Base-by-base conservation (phyloP, 1,140 invertebrate genomes). In the Pseudomyrmex sp. region DNA sequence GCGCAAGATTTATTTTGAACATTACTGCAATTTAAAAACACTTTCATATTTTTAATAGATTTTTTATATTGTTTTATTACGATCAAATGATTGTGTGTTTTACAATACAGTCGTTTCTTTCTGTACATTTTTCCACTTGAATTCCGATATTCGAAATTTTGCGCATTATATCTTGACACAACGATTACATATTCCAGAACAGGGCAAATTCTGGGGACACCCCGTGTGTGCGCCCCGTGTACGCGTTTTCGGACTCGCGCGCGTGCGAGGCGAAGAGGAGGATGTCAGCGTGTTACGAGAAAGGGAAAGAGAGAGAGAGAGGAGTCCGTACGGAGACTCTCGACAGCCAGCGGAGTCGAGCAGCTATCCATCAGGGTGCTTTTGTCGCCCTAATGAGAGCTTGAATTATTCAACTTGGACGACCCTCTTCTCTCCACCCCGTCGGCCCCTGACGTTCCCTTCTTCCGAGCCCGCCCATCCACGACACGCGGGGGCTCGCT, bases 381-480 rank as follows among this genome's bases (percentile, higher is more conserved):
- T 94, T 95, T 95, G 94, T 95, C 93, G 93, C 93, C 93, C 94
- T 95, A 95, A 95, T 95, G 94, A 95, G 94, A 94, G 91, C 89
- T 84, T 95, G 93, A 94, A 95, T 95, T 94, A 95, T 95, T 95
- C 93, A 95, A 88, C 88, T 87, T 90, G 86, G 90, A 91, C 35
- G 92, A 86, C 85, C 87, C 86, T 73, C 83, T 83, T 65, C 63
- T 85, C 89, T 84, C 88, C 75, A 86, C 88, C 86, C 85, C 89
- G 74, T 76, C 70, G 74, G 75, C 83, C 87, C 85, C 83, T 75
- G 20, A 68, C 63, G 76, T 70, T 79, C 82, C 61, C 76, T 80
- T 56, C 84, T 62, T 76, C 68, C 58, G 58, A 58, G 65, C 63
- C 70, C 88, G 15, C 69, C 72, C 80, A 68, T 79, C 52, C 61